These are phyloP conservation scores for Notiomystis cincta DNA, from an alignment of 2,113 vertebrate species.

Conservation along the genomic window DNA sequence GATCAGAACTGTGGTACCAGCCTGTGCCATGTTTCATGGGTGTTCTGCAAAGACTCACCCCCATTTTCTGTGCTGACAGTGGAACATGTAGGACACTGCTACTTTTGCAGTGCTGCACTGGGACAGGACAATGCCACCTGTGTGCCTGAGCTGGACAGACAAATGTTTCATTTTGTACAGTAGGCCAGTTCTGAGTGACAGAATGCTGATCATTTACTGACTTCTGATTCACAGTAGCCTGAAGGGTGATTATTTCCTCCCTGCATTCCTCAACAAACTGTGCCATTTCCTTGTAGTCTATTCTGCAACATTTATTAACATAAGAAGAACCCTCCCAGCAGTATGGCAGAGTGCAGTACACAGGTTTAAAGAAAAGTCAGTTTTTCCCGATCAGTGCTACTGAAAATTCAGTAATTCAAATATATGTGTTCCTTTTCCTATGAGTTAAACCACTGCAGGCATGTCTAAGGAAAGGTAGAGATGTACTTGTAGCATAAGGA, in stretches of 20 bases:
- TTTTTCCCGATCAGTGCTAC: neutral
- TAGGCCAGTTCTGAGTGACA: neutral
- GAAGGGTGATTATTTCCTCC: neutral
- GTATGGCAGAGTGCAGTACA: neutral
- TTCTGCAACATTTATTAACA: neutral
- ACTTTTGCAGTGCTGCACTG: neutral
- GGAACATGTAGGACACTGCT: fast-evolving
- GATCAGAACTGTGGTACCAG: neutral
- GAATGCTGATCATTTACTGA: neutral
- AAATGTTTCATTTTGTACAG: neutral
- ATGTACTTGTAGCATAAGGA: neutral
- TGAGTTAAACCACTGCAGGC: neutral
- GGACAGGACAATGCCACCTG: fast-evolving
- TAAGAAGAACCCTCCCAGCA: neutral
- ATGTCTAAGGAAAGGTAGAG: neutral
- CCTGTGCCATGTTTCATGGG: neutral
- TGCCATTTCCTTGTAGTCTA: neutral
- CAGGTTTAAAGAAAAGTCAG: neutral
- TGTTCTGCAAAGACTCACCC: neutral
- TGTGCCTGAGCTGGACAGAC: neutral
- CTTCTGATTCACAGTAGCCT: neutral
- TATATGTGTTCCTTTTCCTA: neutral
- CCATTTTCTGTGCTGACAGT: neutral
- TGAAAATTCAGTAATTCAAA: neutral
- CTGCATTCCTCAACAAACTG: neutral